phyloP scores from a whole-genome alignment of 2,888 invertebrate genomes.

The Liopterus haemorrhoidalis region DNA sequence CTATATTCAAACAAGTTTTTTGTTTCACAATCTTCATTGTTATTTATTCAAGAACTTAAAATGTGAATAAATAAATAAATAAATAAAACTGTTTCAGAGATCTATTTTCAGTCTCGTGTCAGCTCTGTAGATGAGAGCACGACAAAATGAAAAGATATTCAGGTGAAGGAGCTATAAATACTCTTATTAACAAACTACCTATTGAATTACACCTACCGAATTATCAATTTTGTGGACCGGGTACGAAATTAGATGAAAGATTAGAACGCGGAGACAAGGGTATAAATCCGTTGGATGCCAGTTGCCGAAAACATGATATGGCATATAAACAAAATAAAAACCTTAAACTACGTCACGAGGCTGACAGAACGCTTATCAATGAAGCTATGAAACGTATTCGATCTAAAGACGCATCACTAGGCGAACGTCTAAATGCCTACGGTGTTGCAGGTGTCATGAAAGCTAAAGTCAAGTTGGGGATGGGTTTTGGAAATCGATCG shows the following conservation, averaged over 20 bases:
- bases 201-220: constrained; percentile 28
- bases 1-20: too few species aligned
- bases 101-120: too few species aligned
- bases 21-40: too few species aligned
- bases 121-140: too few species aligned
- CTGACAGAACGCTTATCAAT: constrained; percentile 30
- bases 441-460: constrained; percentile 22
- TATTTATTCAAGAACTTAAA: too few species aligned
- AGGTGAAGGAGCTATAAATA: constrained; percentile 26
- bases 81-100: too few species aligned
- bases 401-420: constrained; percentile 27
- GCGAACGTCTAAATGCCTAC: constrained; percentile 30
- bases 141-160: not conserved
- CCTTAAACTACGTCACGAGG: constrained; percentile 12
- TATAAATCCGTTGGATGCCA: constrained; percentile 25
- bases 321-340: constrained; percentile 26
- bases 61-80: too few species aligned
- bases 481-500: constrained; percentile 4
- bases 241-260: constrained; percentile 20
- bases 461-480: constrained; percentile 24
- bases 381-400: constrained; percentile 28
- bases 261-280: constrained; percentile 24
- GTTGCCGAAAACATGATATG: constrained; percentile 30
- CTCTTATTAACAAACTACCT: constrained; percentile 27
- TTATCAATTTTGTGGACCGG: constrained; percentile 22